phyloP scores from a whole-genome alignment of 2,888 invertebrate genomes.

The Scelioninae gen. 1 region DNA sequence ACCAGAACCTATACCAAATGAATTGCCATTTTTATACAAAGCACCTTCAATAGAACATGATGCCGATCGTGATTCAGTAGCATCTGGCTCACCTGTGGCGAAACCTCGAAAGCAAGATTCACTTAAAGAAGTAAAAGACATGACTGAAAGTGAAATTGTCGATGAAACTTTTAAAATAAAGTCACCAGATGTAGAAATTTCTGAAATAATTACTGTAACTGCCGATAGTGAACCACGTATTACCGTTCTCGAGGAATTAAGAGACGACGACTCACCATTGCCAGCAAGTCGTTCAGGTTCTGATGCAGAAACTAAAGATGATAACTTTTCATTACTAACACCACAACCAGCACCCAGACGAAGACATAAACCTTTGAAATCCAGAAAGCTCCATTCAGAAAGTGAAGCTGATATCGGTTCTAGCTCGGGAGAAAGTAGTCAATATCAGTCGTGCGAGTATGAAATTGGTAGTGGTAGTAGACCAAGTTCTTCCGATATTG shows the following conservation, averaged over 20 bases:
- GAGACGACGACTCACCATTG: constrained; percentile 72
- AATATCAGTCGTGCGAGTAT: constrained; percentile 94
- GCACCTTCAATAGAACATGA: constrained; percentile 82
- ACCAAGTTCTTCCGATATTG: constrained; percentile 94
- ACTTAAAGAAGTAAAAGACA: constrained; percentile 79
- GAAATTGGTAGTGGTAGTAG: constrained; percentile 89
- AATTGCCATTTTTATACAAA: constrained; percentile 85
- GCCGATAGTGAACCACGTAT: constrained; percentile 71
- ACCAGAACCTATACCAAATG: constrained; percentile 87
- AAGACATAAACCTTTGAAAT: constrained; percentile 80
- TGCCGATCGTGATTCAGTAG: constrained; percentile 75
- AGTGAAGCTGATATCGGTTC: constrained; percentile 92
- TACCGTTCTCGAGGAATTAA: constrained; percentile 71
- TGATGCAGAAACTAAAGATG: constrained; percentile 79
- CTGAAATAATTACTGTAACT: constrained; percentile 70
- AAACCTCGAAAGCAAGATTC: constrained; percentile 71
- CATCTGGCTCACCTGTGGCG: constrained; percentile 74
- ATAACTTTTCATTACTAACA: constrained; percentile 73
- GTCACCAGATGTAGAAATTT: constrained; percentile 75
- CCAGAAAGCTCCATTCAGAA: constrained; percentile 89
- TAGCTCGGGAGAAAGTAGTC: constrained; percentile 93
- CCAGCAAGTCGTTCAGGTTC: constrained; percentile 81
- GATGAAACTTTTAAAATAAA: constrained; percentile 55
- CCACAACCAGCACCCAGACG: constrained; percentile 82
- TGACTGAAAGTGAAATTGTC: constrained; percentile 79